Evolutionary conservation across 2,113 vertebrate genomes (phyloP).

Genomic region (Rattus rattus): DNA sequence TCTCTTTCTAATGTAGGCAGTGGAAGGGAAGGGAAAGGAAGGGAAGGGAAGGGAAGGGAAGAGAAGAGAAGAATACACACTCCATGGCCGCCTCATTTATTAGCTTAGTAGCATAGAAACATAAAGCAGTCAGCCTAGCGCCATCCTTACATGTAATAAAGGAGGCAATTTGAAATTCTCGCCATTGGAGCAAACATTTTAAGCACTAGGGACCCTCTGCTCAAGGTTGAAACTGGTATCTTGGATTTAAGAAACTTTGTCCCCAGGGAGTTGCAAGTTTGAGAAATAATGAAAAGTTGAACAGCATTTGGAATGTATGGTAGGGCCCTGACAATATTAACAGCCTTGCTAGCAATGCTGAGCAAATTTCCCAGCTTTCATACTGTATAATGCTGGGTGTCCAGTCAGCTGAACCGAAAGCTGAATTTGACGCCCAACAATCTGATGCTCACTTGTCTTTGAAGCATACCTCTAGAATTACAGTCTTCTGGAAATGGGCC

Average conservation of each 20-base stretch:
- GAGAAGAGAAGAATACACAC: background rate
- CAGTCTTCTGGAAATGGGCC: slow-evolving; percentile 31
- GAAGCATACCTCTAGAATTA: slow-evolving; percentile 50
- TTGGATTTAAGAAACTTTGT: slow-evolving; percentile 40
- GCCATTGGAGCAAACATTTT: background rate
- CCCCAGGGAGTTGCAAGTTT: background rate
- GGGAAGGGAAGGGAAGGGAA: background rate
- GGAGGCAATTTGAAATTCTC: slow-evolving; percentile 45
- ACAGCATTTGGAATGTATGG: background rate
- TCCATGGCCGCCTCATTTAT: background rate
- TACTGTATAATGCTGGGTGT: background rate
- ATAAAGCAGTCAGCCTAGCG: background rate
- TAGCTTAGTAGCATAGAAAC: background rate
- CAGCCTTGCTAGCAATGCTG: background rate
- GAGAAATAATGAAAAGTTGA: background rate
- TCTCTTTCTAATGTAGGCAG: background rate
- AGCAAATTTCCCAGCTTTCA: background rate
- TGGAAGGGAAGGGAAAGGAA: background rate
- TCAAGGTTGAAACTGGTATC: background rate
- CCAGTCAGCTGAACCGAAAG: background rate
- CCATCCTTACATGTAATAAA: background rate
- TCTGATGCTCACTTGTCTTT: slow-evolving; percentile 46
- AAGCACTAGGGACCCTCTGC: background rate
- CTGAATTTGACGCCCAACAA: background rate
- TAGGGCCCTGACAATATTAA: background rate